These are phyloP conservation scores for Microtus pennsylvanicus DNA, from an alignment of 2,113 vertebrate species.

Conservation along the genomic window DNA sequence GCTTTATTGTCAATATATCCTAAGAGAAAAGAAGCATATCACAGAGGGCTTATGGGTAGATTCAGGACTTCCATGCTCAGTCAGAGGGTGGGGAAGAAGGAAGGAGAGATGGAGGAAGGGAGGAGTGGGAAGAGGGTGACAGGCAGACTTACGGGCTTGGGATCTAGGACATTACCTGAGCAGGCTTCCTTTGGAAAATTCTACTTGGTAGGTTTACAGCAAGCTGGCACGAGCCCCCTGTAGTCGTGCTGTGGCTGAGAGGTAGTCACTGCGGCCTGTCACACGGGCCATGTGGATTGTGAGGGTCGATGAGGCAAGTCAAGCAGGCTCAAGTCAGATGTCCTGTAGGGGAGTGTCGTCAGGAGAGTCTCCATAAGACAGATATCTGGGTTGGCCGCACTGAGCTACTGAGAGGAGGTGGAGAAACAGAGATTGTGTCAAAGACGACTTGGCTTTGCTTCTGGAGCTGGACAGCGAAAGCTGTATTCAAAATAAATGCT, in stretches of 20 bases:
- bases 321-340: background rate
- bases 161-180: background rate
- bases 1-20: background rate
- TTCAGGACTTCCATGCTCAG: background rate
- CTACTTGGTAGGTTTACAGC: background rate
- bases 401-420: background rate
- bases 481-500: background rate
- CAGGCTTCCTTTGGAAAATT: background rate
- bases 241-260: background rate
- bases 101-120: background rate
- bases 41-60: background rate
- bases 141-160: background rate
- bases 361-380: background rate
- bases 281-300: background rate
- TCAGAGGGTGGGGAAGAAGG: background rate
- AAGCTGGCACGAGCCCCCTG: background rate
- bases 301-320: background rate
- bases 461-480: background rate
- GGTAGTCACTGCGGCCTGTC: background rate
- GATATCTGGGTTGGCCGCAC: too few species aligned
- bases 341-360: background rate
- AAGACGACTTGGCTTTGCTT: background rate
- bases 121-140: fast-evolving
- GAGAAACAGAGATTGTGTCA: background rate
- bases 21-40: background rate